Base-by-base conservation (phyloP, 2,888 invertebrate genomes). In the Lycophotia porphyrea region DNA sequence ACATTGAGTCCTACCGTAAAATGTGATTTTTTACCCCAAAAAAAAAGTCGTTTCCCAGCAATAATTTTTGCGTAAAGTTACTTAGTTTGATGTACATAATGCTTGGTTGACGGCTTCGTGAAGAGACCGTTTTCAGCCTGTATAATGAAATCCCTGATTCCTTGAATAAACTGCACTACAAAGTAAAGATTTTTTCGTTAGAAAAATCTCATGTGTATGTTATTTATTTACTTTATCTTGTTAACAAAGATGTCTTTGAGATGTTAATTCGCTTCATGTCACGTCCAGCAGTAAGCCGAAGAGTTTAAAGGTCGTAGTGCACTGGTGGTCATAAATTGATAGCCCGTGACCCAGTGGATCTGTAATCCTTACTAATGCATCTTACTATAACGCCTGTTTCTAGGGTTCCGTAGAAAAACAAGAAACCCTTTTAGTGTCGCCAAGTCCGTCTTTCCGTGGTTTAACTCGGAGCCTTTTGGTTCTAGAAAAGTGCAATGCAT, bases 281-380 rank as follows among this genome's bases (percentile, higher is more conserved):
- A 78, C 83, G 79, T 73, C 36, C 24, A 42, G 3, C 21, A 42
- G 18, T 67, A 27, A 64, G 49, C 31, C 47, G 34, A 47, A n/a
- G 34, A 66, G 70, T 44, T 49, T 31, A 78, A 82, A 81, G 81
- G 79, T 73, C 63, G 55, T 42, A 73, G 66, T 58, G 42, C 66
- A 72, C 11, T 24, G n/a, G 1, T 58, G 66, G 15, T 74, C 44
- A 67, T 83, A 78, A 83, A 81, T 83, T 64, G 39, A 55, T 18
- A 68, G 27, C 61, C 70, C 73, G 42, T 81, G 83, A 73, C 81
- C 79, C 44, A n/a, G 1, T 55, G 31, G 9, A 27, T 15, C 18
- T 55, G 55, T 55, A 58, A 71, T 61, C 49, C 58, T 67, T 36
- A 58, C 58, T 47, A 39, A 75, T 65, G 47, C 21, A 18, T 39